Evolutionary conservation across 2,888 invertebrate genomes (phyloP).

Genomic region (Drosophila neotestacea): DNA sequence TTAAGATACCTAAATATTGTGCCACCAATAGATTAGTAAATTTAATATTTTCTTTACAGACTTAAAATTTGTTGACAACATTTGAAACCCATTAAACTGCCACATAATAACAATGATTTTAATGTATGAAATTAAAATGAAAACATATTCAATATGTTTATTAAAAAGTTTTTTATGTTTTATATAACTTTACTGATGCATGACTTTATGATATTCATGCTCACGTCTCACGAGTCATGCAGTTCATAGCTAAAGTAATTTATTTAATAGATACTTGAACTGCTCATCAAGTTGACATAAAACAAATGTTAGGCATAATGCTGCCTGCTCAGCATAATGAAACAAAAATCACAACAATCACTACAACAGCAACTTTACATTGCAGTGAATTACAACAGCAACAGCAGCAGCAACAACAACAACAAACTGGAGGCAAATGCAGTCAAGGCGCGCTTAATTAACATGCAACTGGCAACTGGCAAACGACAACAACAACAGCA

Average conservation of each 20-base stretch:
- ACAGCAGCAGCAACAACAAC: constrained; percentile 32
- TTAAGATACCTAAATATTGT: no score
- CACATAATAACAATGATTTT: no score
- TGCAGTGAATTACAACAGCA: constrained; percentile 43
- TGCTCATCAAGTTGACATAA: constrained; percentile 72
- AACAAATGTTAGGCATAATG: constrained; percentile 66
- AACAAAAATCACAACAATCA: constrained; percentile 36
- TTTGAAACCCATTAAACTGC: no score
- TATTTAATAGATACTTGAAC: constrained; percentile 71
- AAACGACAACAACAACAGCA: constrained; percentile 15
- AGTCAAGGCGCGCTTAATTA: constrained; percentile 79
- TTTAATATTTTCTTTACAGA: no score
- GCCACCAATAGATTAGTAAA: no score
- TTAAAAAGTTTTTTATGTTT: neutral
- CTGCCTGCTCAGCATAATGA: constrained; percentile 66
- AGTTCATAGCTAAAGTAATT: constrained; percentile 47
- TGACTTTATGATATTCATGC: constrained; percentile 50
- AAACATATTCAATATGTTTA: neutral
- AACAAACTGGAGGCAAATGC: constrained; percentile 57
- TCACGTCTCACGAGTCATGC: constrained; percentile 39
- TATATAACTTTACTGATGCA: constrained; percentile 18
- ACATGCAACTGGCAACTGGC: constrained; percentile 75
- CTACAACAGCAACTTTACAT: constrained; percentile 47
- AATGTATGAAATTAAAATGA: no score
- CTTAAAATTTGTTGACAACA: no score